Evolutionary conservation across 2,113 vertebrate species (phyloP).

Genomic region (Coryphaenoides rupestris): DNA sequence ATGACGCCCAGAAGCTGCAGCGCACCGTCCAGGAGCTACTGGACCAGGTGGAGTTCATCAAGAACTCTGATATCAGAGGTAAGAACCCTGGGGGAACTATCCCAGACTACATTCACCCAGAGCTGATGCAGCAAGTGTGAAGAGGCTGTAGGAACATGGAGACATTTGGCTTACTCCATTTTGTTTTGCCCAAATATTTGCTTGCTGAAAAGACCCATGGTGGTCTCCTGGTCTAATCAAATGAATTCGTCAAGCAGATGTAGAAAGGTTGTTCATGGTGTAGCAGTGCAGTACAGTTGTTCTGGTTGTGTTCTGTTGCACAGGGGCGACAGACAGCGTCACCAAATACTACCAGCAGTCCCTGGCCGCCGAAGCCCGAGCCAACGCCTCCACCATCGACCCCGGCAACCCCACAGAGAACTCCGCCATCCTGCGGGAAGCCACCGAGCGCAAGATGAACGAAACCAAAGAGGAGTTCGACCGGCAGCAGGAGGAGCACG

Average conservation of each 20-base stretch:
- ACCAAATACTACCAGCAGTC: slow-evolving; percentile 88
- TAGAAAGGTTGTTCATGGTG: too few species aligned
- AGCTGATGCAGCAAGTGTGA: too few species aligned
- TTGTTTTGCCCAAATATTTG: background rate
- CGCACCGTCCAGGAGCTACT: slow-evolving; percentile 80
- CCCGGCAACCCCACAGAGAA: slow-evolving; percentile 70
- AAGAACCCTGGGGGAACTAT: slow-evolving; percentile 25
- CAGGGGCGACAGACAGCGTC: slow-evolving; percentile 89
- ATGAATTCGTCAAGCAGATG: too few species aligned
- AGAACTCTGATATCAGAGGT: slow-evolving; percentile 94
- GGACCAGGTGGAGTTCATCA: slow-evolving; percentile 90
- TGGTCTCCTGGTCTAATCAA: background rate
- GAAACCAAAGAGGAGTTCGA: slow-evolving; percentile 75
- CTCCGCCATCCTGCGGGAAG: slow-evolving; percentile 70
- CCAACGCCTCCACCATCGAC: slow-evolving; percentile 80
- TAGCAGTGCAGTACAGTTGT: background rate
- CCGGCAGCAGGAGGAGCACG: slow-evolving; percentile 80
- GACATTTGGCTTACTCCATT: too few species aligned
- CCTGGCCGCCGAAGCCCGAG: slow-evolving; percentile 80
- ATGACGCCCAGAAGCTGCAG: slow-evolving; percentile 81
- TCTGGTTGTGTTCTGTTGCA: slow-evolving; percentile 31
- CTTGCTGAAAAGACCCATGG: background rate
- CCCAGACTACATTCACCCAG: too few species aligned
- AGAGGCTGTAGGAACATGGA: too few species aligned
- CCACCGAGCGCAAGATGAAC: slow-evolving; percentile 80